These are phyloP conservation scores for Luffia ferchaultella DNA, from an alignment of 2,888 invertebrate species.

Conservation along the genomic window DNA sequence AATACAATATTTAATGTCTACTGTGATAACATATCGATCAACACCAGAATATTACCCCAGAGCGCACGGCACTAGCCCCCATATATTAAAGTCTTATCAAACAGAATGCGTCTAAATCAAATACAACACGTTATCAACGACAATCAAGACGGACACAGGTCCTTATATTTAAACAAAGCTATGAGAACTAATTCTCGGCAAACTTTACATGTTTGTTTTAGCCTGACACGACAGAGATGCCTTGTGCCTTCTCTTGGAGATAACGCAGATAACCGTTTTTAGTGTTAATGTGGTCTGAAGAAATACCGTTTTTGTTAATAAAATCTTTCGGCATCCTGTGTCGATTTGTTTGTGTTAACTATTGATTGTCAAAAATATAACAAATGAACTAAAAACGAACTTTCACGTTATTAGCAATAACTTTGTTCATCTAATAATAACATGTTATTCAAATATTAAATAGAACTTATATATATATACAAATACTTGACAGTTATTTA, in stretches of 20 bases:
- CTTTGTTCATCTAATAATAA: too few species aligned
- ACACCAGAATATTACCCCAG: background rate
- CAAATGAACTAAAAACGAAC: too few species aligned
- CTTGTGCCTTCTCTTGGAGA: constrained; percentile 22
- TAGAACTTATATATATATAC: too few species aligned
- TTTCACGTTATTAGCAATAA: too few species aligned
- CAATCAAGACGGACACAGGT: constrained; percentile 52
- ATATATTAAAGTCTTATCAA: constrained; percentile 30
- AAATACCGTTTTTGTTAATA: constrained; percentile 33
- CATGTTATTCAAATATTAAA: too few species aligned
- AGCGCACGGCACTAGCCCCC: constrained; percentile 5
- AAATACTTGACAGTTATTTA: too few species aligned
- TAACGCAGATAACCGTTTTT: constrained; percentile 10
- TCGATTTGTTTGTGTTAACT: too few species aligned
- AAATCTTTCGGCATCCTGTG: too few species aligned
- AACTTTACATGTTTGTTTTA: constrained; percentile 18
- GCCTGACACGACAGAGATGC: constrained; percentile 5
- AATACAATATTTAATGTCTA: too few species aligned
- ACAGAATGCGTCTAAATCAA: constrained; percentile 46
- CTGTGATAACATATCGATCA: constrained; percentile 17
- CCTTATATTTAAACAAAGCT: constrained; percentile 20
- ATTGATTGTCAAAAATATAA: too few species aligned
- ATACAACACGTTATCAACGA: constrained; percentile 47
- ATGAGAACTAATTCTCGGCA: constrained; percentile 29
- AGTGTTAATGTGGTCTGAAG: constrained; percentile 48